phyloP scores from a whole-genome alignment of 1,140 invertebrate genomes.

The Formica selysi region DNA sequence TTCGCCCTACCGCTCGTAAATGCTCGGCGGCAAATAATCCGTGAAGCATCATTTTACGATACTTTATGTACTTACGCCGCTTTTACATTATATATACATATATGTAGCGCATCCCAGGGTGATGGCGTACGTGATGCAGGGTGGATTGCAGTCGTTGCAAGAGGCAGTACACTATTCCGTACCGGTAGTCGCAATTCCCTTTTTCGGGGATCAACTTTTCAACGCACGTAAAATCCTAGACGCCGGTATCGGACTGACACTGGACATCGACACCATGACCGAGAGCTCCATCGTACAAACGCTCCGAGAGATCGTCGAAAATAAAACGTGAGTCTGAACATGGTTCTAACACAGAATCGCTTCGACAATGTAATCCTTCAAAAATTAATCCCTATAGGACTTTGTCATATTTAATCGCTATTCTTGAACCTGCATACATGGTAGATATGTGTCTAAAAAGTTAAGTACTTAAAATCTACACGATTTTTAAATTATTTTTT shows the following conservation, averaged over 20 bases:
- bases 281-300: conserved; percentile 73
- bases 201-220: conserved; percentile 85
- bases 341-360: neutral
- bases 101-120: conserved; percentile 85
- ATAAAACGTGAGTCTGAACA: conserved; percentile 79
- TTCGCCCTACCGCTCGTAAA: neutral
- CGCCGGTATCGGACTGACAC: conserved; percentile 79
- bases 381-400: conserved; percentile 30
- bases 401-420: neutral
- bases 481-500: neutral
- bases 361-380: conserved; percentile 21
- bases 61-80: conserved; percentile 52
- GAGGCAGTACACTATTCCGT: conserved; percentile 87
- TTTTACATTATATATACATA: conserved; percentile 66
- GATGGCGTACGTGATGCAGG: conserved; percentile 88
- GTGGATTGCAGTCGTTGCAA: conserved; percentile 87
- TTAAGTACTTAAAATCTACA: neutral
- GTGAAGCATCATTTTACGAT: conserved; percentile 34
- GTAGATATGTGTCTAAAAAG: neutral
- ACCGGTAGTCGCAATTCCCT: conserved; percentile 87
- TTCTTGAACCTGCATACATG: conserved; percentile 10
- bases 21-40: conserved; percentile 42
- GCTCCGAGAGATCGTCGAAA: conserved; percentile 78
- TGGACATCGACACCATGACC: conserved; percentile 79
- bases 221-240: conserved; percentile 82